Base-by-base conservation (phyloP, 2,113 vertebrate species). In the Notarius lentiginosus region DNA sequence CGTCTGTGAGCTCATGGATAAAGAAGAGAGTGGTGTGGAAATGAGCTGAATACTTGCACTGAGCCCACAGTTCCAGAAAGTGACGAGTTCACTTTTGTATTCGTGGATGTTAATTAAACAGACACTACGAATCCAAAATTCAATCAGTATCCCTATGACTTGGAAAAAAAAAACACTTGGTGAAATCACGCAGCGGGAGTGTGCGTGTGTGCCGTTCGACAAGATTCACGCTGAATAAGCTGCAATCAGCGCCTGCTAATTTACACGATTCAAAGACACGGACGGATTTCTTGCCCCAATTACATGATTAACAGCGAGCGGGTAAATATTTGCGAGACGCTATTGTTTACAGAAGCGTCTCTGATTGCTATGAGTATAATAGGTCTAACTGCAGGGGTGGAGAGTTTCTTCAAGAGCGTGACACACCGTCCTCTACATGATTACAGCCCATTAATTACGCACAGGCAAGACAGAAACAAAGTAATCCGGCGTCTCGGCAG, bases 361-460 rank as follows among this genome's bases (percentile, higher is more conserved):
- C n/a, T 83, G 80, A 87, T 82, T 75, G 47, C 86, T 22, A n/a
- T 0, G 80, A 83, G 70, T 82, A 83, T 77, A 83, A 76, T 80
- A 58, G 72, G 65, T 82, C 60, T 86, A 86, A 89, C 84, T 87
- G 86, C 30, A 82, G 85, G 66, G 85, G 60, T 63, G 82, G 72
- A 47, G 30, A 83, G 75, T 85, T 82, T 86, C 70, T 83, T 58
- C 6, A 55, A 79, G 75, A 79, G 82, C 79, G 56, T 85, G 27
- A 85, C 70, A 83, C 85, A 87, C 87, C 86, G 47, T 51, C 65
- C 77, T 58, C 49, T 79, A 49, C 83, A 75, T 77, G 56, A 87
- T 84, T 89, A 83, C 81, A 85, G 49, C 84, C 86, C 84, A 87
- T 89, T 87, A 87, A 89, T 87, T 82, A 83, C 53, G 15, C 41